A percentile compares a stretch with the other conserved stretches of the same genome.
These are phyloP conservation scores for Micrastur ruficollis DNA, from an alignment of 2,797 vertebrate genomes.

Conservation along the genomic window DNA sequence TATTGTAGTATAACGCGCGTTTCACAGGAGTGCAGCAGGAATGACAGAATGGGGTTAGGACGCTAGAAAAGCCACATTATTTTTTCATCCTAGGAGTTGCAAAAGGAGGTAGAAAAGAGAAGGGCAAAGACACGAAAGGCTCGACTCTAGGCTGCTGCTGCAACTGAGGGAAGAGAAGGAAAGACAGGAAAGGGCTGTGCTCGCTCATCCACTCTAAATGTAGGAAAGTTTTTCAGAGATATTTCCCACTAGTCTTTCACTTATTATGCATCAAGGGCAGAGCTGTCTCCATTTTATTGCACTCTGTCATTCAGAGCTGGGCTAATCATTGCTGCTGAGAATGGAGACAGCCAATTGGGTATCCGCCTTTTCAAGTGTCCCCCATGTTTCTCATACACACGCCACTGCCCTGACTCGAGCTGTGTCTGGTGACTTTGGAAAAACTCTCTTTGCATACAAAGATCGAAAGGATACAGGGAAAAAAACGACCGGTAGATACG, in stretches of 20 bases:
- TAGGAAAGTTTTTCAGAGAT: neutral
- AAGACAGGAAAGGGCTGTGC: neutral
- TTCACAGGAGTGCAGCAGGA: conserved; percentile 66
- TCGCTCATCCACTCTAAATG: neutral
- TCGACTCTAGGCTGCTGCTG: neutral
- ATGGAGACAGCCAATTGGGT: neutral
- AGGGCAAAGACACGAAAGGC: neutral
- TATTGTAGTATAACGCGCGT: conserved; percentile 75
- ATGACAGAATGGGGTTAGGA: conserved; percentile 89
- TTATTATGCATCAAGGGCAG: conserved; percentile 28
- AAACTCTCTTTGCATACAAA: neutral
- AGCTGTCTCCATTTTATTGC: conserved; percentile 33
- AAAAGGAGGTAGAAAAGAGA: neutral
- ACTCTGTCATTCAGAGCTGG: conserved; percentile 16
- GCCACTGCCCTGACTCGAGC: neutral
- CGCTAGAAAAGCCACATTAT: conserved; percentile 42
- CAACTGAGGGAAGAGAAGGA: neutral
- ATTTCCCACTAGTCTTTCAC: neutral
- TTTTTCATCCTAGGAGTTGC: conserved; percentile 44
- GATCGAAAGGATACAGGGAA: neutral
- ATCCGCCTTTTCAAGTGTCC: neutral
- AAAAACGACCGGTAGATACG: neutral
- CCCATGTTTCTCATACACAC: neutral
- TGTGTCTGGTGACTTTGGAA: neutral
- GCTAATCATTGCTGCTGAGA: conserved; percentile 31